Base-by-base conservation (phyloP, 2,113 vertebrate genomes). In the Pholis gunnellus region DNA sequence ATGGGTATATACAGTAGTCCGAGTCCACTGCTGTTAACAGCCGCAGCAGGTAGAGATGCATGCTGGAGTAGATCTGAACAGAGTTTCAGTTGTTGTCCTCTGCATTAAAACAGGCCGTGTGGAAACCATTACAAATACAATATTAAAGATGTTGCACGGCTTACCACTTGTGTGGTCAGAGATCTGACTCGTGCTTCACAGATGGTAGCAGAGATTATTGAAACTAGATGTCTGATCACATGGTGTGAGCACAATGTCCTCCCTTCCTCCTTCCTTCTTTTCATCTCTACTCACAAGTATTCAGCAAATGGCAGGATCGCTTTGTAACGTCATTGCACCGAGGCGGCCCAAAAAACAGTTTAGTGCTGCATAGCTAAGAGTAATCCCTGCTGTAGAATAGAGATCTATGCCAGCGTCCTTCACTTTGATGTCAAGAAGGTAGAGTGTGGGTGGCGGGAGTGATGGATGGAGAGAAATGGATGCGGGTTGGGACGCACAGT, bases 391-490 rank as follows among this genome's bases (percentile, higher is more conserved):
- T 60, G 40, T n/a, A 14, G 61, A 61, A 56, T 20, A 0, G 57
- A 83, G 70, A 78, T 57, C 38, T 36, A 46, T 36, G 38, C 27
- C 31, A 36, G 57, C 17, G 0, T 79, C 81, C 67, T 79, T 78
- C 70, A 3, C 18, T 20, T 46, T 7, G 5, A 50, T 34, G 13
- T 54, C 9, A 50, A 68, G 44, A 56, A 61, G 56, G 66, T 13
- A 7, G 18, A 59, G 36, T 46, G 74, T 73, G 52, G 72, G 69
- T 36, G 79, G 71, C 42, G 72, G 71, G 48, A 75, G 38, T 79
- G 80, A 84, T 60, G 71, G 84, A 82, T 25, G 25, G 81, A 65
- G 63, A n/a, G 78, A 50, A 82, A 61, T 76, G 71, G 22, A 36
- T 68, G 64, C 25, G 67, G 72, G 11, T 57, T 57, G 46, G 29